Evolutionary conservation across 2,888 invertebrate species (phyloP).

Genomic region (Ptychoptera contaminata): DNA sequence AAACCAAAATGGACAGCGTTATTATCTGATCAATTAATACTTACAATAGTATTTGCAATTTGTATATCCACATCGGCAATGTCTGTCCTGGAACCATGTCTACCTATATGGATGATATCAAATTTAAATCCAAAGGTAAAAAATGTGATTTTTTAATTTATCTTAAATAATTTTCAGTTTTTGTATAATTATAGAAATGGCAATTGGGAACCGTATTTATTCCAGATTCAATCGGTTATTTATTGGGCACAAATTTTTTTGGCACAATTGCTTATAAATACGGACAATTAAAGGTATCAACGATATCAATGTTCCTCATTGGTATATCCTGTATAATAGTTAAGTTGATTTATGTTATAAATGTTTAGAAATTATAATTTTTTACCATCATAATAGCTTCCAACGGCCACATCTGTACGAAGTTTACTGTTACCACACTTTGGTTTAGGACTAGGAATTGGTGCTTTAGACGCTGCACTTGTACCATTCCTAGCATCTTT

Average conservation of each 20-base stretch:
- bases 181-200: conserved; percentile 37
- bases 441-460: conserved; percentile 62
- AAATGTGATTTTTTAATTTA: conserved; percentile 11
- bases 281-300: conserved; percentile 48
- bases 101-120: conserved; percentile 52
- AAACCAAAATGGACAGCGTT: conserved; percentile 37
- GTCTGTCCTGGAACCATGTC: conserved; percentile 67
- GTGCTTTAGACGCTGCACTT: conserved; percentile 62
- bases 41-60: conserved; percentile 49
- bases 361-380: not conserved
- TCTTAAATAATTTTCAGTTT: not conserved
- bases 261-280: conserved; percentile 46
- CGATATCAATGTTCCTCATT: conserved; percentile 44
- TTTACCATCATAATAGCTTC: conserved; percentile 32
- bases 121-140: conserved; percentile 21
- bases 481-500: conserved; percentile 62
- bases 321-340: conserved; percentile 47
- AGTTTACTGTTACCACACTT: conserved; percentile 61
- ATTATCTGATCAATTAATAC: conserved; percentile 44
- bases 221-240: conserved; percentile 71
- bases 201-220: conserved; percentile 69
- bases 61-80: conserved; percentile 66
- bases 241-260: conserved; percentile 66
- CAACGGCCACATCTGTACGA: conserved; percentile 42
- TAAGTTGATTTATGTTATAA: too few relatives aligned